Base-by-base conservation (phyloP, 2,888 invertebrate genomes). In the Dione juno region DNA sequence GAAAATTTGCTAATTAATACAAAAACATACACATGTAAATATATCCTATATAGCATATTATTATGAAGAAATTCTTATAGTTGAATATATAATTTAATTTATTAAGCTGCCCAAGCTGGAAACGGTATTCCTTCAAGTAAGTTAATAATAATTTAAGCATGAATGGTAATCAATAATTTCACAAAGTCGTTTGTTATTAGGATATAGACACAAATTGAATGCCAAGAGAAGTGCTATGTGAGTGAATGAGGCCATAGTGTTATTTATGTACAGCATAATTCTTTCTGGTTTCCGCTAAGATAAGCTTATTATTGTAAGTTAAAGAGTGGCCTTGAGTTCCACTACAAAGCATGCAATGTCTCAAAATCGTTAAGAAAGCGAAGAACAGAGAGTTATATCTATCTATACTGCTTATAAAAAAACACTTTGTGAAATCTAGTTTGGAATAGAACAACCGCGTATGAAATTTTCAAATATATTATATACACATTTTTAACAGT, bases 61-160 rank as follows among this genome's bases (percentile, higher is more conserved):
- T 16, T 11, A 61, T 61, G 35, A 45, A 61, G 61, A 61, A 45
- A 45, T 61, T 61, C 61, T 61, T 45, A 61, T 6, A 13, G 28
- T 61, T 61, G n/a, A 14, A 43, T 43, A 16, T 37, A 37, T 11
- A 37, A 57, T n/a, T n/a, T 16, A 57, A 57, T 57, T 16, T 11
- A 57, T 16, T 11, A 57, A 57, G 57, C 57, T 40, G 37, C 37
- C 37, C n/a, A 57, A 57, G 37, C 16, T 35, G 37, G 16, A 57
- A 50, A 57, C 16, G 6, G 7, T 16, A 40, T 37, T 16, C n/a
- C n/a, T n/a, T n/a, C 5, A 16, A 57, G 1, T 40, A 54, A 54
- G 16, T 57, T 16, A 16, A 37, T 37, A 57, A 37, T 16, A 57
- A 54, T 11, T 37, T 57, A 37, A 40, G 11, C 7, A 16, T 37